Percentiles rank a stretch among this genome's conserved stretches.
phyloP scores from a whole-genome alignment of 30 jellyfish, hydroid and myxozoan species.

The Hydra vulgaris region DNA sequence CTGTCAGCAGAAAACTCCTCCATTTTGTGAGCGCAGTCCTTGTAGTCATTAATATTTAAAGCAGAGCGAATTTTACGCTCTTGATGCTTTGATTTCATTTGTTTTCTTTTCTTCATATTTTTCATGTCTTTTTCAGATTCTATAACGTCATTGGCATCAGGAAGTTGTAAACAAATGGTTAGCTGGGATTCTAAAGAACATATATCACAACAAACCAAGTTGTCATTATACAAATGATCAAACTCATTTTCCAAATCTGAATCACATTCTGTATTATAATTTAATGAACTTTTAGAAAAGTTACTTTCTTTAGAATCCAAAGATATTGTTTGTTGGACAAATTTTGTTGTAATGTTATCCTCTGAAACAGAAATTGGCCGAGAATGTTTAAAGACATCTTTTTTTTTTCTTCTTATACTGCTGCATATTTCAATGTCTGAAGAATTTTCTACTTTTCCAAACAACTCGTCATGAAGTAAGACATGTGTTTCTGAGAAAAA shows the following conservation, averaged over 20 bases:
- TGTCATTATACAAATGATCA: background rate
- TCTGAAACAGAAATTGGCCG: background rate
- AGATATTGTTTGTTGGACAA: background rate
- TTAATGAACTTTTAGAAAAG: background rate
- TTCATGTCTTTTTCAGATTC: background rate
- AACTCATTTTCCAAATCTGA: background rate
- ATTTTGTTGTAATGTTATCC: background rate
- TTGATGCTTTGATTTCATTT: background rate
- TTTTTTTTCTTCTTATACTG: no score
- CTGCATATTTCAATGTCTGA: background rate
- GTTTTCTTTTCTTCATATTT: background rate
- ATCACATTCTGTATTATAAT: background rate
- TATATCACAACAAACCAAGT: background rate
- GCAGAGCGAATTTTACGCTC: background rate
- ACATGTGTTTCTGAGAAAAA: constrained; percentile 9
- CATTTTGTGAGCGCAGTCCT: constrained; percentile 31
- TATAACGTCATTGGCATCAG: background rate
- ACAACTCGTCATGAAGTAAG: background rate
- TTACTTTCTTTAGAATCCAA: background rate
- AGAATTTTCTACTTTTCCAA: background rate
- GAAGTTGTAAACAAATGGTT: background rate
- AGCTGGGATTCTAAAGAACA: background rate
- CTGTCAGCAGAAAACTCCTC: constrained; percentile 17
- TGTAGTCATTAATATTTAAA: constrained; percentile 15
- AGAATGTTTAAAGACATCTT: background rate